Percentiles rank a stretch among this genome's conserved stretches.
These are phyloP conservation scores for Drosophila atripex DNA, from an alignment of 2,888 invertebrate genomes.

Conservation along the genomic window DNA sequence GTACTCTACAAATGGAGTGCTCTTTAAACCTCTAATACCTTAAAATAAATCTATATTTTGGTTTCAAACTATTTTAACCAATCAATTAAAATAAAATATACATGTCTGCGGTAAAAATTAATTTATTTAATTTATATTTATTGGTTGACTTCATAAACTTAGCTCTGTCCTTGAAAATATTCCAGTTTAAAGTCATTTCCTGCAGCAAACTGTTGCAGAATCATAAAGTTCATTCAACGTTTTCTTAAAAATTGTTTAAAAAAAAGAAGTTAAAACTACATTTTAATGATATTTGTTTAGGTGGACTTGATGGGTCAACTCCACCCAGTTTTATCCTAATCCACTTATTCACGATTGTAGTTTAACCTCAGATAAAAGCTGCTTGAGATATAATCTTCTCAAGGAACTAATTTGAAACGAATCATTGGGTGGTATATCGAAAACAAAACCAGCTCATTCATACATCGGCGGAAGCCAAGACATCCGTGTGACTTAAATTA, in stretches of 20 bases:
- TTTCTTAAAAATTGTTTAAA: neutral
- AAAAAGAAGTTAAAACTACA: neutral
- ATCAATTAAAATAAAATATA: no score
- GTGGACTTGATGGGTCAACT: conserved; percentile 2
- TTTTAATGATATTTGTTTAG: conserved; percentile 7
- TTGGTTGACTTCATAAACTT: neutral
- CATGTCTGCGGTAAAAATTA: neutral
- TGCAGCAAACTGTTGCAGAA: conserved; percentile 12
- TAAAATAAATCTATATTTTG: no score
- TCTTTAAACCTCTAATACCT: no score
- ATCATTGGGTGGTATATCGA: neutral
- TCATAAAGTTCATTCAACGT: conserved; percentile 5
- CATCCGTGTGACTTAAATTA: conserved; percentile 30
- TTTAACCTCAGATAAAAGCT: conserved; percentile 9
- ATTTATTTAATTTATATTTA: neutral
- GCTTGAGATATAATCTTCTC: conserved; percentile 11
- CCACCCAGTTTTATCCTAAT: conserved; percentile 10
- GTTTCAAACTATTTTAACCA: no score
- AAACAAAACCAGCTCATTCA: conserved; percentile 21
- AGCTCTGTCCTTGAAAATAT: conserved; percentile 10
- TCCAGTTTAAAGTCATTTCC: conserved; percentile 14
- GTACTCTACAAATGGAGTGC: neutral
- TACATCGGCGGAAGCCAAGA: conserved; percentile 24
- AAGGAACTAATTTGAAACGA: conserved; percentile 1
- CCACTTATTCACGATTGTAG: conserved; percentile 8